phyloP scores from a whole-genome alignment of 2,797 vertebrate species.

The Zalophus californianus region DNA sequence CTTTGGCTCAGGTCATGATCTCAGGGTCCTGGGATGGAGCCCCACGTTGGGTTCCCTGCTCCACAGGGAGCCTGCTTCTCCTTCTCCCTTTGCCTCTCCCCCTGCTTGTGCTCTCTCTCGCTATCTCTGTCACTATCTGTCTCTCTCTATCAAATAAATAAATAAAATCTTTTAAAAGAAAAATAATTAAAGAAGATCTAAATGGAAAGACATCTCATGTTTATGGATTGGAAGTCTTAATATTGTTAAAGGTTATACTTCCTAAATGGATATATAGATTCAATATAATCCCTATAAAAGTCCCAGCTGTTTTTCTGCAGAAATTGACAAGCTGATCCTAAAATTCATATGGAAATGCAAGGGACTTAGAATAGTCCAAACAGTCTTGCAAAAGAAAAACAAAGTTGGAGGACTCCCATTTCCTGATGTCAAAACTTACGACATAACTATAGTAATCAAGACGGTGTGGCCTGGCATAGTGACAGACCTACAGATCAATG shows the following conservation, averaged over 20 bases:
- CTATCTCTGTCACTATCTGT: too few species aligned
- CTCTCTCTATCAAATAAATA: too few species aligned
- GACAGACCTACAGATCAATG: conserved; percentile 9
- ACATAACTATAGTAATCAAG: not conserved
- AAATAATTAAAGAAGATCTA: not conserved
- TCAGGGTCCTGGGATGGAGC: too few species aligned
- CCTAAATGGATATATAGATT: conserved; percentile 31
- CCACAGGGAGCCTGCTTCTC: too few species aligned
- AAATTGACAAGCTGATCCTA: conserved; percentile 38
- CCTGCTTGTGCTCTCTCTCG: too few species aligned
- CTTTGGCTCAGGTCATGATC: too few species aligned
- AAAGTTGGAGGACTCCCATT: not conserved
- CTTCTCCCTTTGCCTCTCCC: too few species aligned
- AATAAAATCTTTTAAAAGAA: too few species aligned
- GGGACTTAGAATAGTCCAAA: not conserved
- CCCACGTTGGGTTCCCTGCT: too few species aligned
- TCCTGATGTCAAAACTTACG: conserved; percentile 44
- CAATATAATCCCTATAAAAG: not conserved
- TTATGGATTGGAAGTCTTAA: not conserved
- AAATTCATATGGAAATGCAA: conserved; percentile 55
- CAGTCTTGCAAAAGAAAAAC: conserved; percentile 45
- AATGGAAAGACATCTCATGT: conserved; percentile 2
- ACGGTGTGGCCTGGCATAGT: not conserved
- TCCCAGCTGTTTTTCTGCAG: not conserved
- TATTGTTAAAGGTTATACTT: not conserved